Conservation (phyloP, 2,888 invertebrate species). For the Fragum fragum region DNA sequence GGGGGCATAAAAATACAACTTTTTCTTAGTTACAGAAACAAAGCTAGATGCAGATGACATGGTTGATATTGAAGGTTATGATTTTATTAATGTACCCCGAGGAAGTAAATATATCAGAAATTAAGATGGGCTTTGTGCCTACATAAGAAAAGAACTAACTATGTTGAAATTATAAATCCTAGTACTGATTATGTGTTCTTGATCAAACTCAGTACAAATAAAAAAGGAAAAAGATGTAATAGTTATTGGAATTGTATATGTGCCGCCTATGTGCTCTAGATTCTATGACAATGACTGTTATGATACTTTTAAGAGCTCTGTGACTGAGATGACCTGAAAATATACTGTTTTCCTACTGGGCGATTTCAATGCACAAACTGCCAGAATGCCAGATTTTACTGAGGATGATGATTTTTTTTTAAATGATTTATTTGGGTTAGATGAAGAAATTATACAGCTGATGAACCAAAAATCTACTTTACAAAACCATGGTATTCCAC, state of each 20-base stretch:
- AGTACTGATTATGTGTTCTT: background rate
- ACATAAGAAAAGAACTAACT: background rate
- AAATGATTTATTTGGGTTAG: background rate
- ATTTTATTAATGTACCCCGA: background rate
- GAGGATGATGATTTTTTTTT: background rate
- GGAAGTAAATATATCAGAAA: background rate
- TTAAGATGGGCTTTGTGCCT: slow-evolving; percentile 4
- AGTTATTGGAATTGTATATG: slow-evolving; percentile 22
- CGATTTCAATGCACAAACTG: slow-evolving; percentile 16
- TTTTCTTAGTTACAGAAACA: slow-evolving; percentile 15
- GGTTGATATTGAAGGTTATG: background rate
- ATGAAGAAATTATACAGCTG: background rate
- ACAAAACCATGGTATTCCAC: background rate
- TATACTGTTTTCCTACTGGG: background rate
- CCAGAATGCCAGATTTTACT: background rate
- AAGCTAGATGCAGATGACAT: background rate
- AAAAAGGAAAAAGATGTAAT: background rate
- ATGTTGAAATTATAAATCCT: background rate
- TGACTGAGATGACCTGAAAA: background rate
- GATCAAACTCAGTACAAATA: background rate
- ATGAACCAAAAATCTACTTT: background rate
- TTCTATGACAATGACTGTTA: background rate
- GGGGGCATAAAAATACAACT: no score
- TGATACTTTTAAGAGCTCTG: slow-evolving; percentile 1
- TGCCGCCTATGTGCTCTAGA: background rate